Evolutionary conservation across 2,888 invertebrate species (phyloP).

Genomic region (Alloscopus bannaensis): DNA sequence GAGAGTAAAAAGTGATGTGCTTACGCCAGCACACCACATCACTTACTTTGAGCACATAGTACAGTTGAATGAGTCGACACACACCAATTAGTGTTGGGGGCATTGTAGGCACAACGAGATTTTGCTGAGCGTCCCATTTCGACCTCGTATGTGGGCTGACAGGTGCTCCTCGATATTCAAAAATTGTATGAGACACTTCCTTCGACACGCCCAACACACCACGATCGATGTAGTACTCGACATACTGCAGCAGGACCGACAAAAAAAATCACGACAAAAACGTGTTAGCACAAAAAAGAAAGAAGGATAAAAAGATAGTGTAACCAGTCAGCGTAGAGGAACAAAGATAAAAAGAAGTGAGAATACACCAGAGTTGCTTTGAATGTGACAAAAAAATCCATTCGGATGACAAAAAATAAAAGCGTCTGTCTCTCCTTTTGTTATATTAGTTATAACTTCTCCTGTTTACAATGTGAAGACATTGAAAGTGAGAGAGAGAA

Average conservation of each 20-base stretch:
- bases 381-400: conserved; percentile 28
- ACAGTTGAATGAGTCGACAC: conserved; percentile 83
- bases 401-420: neutral
- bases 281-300: too few relatives aligned
- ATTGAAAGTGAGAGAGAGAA: conserved; percentile 3
- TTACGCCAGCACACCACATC: neutral
- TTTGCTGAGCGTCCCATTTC: conserved; percentile 82
- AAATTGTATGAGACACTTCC: conserved; percentile 82
- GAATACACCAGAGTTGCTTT: neutral
- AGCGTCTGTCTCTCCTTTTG: neutral
- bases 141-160: conserved; percentile 80
- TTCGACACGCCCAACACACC: conserved; percentile 85
- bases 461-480: too few relatives aligned
- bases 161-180: conserved; percentile 83
- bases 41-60: conserved; percentile 83
- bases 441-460: too few relatives aligned
- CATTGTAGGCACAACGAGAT: conserved; percentile 83
- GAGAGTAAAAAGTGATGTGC: too few relatives aligned
- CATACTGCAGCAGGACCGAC: conserved; percentile 78
- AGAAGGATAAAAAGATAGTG: conserved; percentile 29
- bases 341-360: neutral
- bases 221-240: conserved; percentile 86
- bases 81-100: conserved; percentile 85
- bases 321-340: neutral
- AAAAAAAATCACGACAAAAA: conserved; percentile 3